Percentiles rank a stretch among this genome's conserved stretches.
These are phyloP conservation scores for Pungitius pungitius DNA, from an alignment of 2,113 vertebrate species.

Conservation along the genomic window DNA sequence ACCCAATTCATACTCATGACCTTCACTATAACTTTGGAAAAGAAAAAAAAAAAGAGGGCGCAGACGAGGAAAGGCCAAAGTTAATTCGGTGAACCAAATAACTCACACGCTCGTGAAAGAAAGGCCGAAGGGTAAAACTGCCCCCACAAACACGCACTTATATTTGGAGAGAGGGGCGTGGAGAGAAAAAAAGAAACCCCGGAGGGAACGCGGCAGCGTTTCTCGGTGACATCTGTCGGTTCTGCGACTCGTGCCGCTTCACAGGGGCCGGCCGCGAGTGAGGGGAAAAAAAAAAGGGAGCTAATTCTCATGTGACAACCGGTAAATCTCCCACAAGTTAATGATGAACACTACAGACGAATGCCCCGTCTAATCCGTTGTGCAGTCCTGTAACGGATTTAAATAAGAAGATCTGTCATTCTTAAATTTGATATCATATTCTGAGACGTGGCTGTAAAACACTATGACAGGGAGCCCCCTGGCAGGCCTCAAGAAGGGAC, in stretches of 20 bases:
- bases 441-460: constrained; percentile 12
- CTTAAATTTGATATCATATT: background rate
- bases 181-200: constrained; percentile 15
- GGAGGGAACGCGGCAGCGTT: constrained; percentile 16
- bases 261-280: background rate
- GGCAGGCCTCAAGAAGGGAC: constrained; percentile 24
- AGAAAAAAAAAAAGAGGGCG: background rate
- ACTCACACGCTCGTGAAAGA: constrained; percentile 46
- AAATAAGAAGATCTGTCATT: background rate
- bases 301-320: constrained; percentile 9
- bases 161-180: constrained; percentile 39
- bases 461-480: constrained; percentile 7
- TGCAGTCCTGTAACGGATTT: background rate
- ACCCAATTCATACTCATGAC: background rate
- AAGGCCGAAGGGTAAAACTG: constrained; percentile 36
- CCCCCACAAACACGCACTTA: constrained; percentile 29
- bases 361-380: background rate
- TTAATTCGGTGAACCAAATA: constrained; percentile 46
- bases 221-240: constrained; percentile 33
- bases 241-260: constrained; percentile 15
- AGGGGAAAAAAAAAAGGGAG: background rate
- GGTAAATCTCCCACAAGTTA: constrained; percentile 33
- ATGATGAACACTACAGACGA: background rate
- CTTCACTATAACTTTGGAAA: background rate
- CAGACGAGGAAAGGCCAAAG: background rate